These are phyloP conservation scores for Panorpa germanica DNA, from an alignment of 2,888 invertebrate genomes.

Conservation along the genomic window DNA sequence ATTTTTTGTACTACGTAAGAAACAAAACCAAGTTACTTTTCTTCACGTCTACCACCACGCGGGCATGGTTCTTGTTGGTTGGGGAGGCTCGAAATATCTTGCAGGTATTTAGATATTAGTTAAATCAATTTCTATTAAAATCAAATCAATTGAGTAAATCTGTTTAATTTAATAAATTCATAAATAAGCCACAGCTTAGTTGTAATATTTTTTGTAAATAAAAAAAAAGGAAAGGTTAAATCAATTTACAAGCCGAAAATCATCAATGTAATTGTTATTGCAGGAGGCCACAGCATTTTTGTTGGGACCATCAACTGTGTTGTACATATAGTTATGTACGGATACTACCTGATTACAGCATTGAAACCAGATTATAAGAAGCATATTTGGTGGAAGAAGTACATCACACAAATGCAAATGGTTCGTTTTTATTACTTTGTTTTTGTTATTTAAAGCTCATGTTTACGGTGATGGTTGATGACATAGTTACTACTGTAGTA, in stretches of 20 bases:
- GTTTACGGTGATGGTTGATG: conserved; percentile 25
- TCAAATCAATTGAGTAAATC: no score
- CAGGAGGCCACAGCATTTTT: conserved; percentile 46
- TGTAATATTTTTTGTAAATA: no score
- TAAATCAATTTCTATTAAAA: no score
- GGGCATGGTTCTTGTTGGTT: conserved; percentile 53
- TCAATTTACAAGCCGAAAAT: no score
- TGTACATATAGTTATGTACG: conserved; percentile 71
- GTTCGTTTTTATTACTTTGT: conserved; percentile 35
- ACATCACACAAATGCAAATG: conserved; percentile 62
- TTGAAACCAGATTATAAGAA: conserved; percentile 45
- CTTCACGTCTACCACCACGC: conserved; percentile 63
- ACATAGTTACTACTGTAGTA: no score
- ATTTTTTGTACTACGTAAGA: conserved; percentile 58
- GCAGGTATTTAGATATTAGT: conserved; percentile 27
- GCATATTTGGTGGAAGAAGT: conserved; percentile 60
- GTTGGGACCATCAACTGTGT: conserved; percentile 54
- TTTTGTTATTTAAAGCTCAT: conserved; percentile 40
- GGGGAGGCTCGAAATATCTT: conserved; percentile 37
- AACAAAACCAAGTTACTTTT: conserved; percentile 47
- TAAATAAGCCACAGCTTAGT: no score
- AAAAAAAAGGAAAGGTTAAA: no score
- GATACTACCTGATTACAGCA: conserved; percentile 56
- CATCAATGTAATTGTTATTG: conserved; percentile 8
- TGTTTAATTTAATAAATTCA: no score